A percentile compares a stretch with the other conserved stretches of the same genome.
These are phyloP conservation scores for Lepetodrilus schrolli DNA, from an alignment of 2,888 invertebrate genomes.

Conservation along the genomic window DNA sequence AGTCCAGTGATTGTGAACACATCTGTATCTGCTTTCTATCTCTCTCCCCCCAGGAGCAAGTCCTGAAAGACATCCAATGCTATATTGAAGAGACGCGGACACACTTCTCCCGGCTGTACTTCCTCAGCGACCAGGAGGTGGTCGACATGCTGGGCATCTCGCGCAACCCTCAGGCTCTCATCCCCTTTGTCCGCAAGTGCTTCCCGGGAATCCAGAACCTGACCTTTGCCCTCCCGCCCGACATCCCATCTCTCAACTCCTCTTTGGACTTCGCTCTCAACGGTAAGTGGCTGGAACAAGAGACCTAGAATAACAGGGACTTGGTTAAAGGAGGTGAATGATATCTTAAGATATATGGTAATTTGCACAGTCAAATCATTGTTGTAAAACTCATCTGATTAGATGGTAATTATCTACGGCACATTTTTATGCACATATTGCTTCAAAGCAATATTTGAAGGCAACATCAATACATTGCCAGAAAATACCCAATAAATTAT, in stretches of 20 bases:
- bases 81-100: slow-evolving; percentile 61
- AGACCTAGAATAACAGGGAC: too few relatives aligned
- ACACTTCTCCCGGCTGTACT: slow-evolving; percentile 72
- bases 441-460: too few relatives aligned
- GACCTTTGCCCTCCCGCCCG: slow-evolving; percentile 68
- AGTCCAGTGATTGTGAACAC: too few relatives aligned
- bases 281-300: too few relatives aligned
- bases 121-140: slow-evolving; percentile 71
- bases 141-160: slow-evolving; percentile 69
- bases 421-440: too few relatives aligned
- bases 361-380: too few relatives aligned
- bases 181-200: slow-evolving; percentile 69
- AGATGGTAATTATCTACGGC: too few relatives aligned
- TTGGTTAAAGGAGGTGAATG: too few relatives aligned
- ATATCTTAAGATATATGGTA: too few relatives aligned
- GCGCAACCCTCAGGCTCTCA: slow-evolving; percentile 67
- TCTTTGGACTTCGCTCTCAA: slow-evolving; percentile 69
- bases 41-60: slow-evolving; percentile 61
- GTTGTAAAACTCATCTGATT: too few relatives aligned
- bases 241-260: slow-evolving; percentile 61
- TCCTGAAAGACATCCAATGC: slow-evolving; percentile 62
- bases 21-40: background rate
- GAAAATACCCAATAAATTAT: too few relatives aligned
- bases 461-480: too few relatives aligned
- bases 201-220: slow-evolving; percentile 69